These are phyloP conservation scores for Acanthurus lineatus DNA, from an alignment of 2,797 vertebrate species.

Conservation along the genomic window DNA sequence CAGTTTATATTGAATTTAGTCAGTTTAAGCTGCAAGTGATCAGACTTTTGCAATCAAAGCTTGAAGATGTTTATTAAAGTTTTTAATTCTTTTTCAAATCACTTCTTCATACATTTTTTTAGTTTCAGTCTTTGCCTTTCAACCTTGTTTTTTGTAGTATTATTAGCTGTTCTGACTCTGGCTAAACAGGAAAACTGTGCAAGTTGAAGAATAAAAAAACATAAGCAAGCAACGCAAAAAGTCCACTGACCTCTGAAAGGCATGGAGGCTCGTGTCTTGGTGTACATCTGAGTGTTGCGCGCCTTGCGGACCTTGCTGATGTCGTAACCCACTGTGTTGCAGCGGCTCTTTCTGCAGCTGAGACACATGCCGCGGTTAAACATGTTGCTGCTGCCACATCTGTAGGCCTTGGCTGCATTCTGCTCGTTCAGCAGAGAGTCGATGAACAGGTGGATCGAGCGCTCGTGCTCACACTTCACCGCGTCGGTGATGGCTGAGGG, in stretches of 20 bases:
- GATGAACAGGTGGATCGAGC: conserved; percentile 96
- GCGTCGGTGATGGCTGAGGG: conserved; percentile 90
- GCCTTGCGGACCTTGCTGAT: conserved; percentile 89
- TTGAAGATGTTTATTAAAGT: background rate
- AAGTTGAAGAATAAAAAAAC: background rate
- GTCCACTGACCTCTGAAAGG: conserved; percentile 92
- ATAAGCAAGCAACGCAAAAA: too few species aligned
- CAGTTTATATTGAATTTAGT: background rate
- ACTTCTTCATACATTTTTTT: background rate
- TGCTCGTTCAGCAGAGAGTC: conserved; percentile 93
- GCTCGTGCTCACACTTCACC: conserved; percentile 95
- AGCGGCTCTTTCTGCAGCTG: conserved; percentile 92
- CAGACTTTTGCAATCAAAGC: background rate
- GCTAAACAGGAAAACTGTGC: background rate
- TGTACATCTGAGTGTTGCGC: conserved; percentile 92
- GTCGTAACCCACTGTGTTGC: conserved; percentile 93
- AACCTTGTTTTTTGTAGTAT: conserved; percentile 9
- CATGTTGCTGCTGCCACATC: conserved; percentile 90
- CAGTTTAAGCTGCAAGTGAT: background rate
- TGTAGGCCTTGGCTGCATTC: conserved; percentile 90
- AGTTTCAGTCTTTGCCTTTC: background rate
- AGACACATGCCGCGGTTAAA: conserved; percentile 95
- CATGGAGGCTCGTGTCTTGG: conserved; percentile 93
- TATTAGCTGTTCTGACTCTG: background rate
- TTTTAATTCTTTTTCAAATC: background rate